Percentiles rank a stretch among this genome's conserved stretches.
These are phyloP conservation scores for Heterohyrax brucei DNA, from an alignment of 2,797 vertebrate genomes.

Conservation along the genomic window DNA sequence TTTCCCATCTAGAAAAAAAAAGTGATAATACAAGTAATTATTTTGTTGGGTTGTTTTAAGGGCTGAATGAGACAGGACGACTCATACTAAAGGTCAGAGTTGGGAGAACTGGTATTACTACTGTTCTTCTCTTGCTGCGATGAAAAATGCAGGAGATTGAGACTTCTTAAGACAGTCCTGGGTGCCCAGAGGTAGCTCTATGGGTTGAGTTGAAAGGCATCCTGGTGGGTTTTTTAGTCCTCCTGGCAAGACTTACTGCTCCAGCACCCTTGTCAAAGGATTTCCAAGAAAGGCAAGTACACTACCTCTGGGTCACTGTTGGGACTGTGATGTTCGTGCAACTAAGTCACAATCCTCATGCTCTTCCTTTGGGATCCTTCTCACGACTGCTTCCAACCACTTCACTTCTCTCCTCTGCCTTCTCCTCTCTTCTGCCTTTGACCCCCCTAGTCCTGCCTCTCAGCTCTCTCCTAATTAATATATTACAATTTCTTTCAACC, in stretches of 20 bases:
- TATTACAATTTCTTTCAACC: slow-evolving; percentile 69
- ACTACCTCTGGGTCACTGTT: not conserved
- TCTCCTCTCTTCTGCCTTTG: slow-evolving; percentile 65
- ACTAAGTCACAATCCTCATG: not conserved
- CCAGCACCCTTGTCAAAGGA: not conserved
- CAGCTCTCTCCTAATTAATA: slow-evolving; percentile 29
- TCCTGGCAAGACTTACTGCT: slow-evolving; percentile 28
- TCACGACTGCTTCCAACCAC: not conserved
- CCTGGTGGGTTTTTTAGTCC: not conserved
- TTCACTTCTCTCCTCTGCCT: not conserved
- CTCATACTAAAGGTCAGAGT: not conserved
- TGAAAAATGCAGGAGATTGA: not conserved
- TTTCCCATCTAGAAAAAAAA: not conserved
- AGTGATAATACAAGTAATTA: not conserved
- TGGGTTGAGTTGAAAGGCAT: not conserved
- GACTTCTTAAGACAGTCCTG: not conserved
- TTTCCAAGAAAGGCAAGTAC: not conserved
- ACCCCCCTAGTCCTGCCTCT: slow-evolving; percentile 24
- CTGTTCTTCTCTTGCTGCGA: not conserved
- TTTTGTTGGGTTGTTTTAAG: not conserved
- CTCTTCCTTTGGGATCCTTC: not conserved
- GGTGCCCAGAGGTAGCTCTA: not conserved
- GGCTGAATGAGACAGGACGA: not conserved
- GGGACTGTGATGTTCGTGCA: not conserved
- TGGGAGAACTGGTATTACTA: not conserved